Evolutionary conservation across 1,140 invertebrate genomes (phyloP), one percentile per base, ranked within the genome.

Genomic region (Dendroctonus valens): DNA sequence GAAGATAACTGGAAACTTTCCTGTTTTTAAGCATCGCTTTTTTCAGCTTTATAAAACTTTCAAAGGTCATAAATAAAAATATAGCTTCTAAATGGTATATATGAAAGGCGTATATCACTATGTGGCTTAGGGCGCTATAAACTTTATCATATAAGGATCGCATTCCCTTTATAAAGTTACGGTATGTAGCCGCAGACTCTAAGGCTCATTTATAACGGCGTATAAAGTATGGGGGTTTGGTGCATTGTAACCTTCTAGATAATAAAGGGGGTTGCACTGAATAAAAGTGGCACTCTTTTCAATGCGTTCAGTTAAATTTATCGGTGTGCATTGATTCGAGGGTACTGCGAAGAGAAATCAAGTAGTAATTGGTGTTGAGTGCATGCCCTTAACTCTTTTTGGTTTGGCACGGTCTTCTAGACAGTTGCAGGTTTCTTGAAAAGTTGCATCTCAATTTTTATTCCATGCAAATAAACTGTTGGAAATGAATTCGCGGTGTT

Each of bases 161-260:
- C 12, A 54, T 38, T 37, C 52, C 39, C 52, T 54, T 54, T 54
- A 54, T 54, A 54, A 54, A 54, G 52, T 39, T 54, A 54, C 39
- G 26, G 52, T 39, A 37, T 54, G 39, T 54, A 54, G 8, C 26
- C 12, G 14, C 14, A 54, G 39, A 54, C 39, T 54, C 9, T 54
- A 54, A 41, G 37, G 52, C 8, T 54, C 52, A 41, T 54, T 54
- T 54, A 54, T 38, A 54, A 54, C 39, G 37, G 37, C 7, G 52
- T 51, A 46, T 46, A 51, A 26, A 15, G 37, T 26, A 51, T 51
- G 37, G 15, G 48, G 12, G 49, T 8, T 7, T n/a, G 12, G 49
- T 51, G 49, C 12, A 51, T 37, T 51, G 14, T 12, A 51, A 51
- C 8, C 49, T 51, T n/a, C 46, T 12, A 48, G 11, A n/a, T 12